Percentiles rank a stretch among this genome's conserved stretches.
Evolutionary conservation across 2,888 invertebrate genomes (phyloP).

Genomic region (Syrphus vitripennis): DNA sequence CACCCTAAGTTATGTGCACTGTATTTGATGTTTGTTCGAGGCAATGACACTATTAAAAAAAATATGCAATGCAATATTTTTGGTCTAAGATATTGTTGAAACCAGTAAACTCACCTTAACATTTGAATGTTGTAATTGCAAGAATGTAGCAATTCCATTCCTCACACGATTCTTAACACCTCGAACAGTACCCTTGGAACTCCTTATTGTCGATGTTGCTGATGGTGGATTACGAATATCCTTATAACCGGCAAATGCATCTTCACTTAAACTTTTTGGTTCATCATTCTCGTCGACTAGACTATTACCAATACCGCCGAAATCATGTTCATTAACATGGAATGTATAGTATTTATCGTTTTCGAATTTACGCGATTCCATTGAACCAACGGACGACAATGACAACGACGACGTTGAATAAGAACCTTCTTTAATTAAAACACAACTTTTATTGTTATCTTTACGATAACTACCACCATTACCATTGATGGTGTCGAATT

Average conservation of each 20-base stretch:
- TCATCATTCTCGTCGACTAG: slow-evolving; percentile 72
- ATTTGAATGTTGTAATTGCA: slow-evolving; percentile 89
- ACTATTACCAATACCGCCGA: slow-evolving; percentile 74
- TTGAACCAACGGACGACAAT: slow-evolving; percentile 74
- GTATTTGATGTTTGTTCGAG: no score
- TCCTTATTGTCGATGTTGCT: slow-evolving; percentile 90
- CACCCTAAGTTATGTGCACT: no score
- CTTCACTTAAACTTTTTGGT: slow-evolving; percentile 81
- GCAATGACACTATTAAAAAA: no score
- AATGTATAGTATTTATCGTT: slow-evolving; percentile 91
- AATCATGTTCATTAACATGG: slow-evolving; percentile 87
- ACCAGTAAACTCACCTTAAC: slow-evolving; percentile 86
- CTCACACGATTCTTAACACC: slow-evolving; percentile 97
- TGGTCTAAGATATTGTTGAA: background rate
- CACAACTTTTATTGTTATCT: slow-evolving; percentile 73
- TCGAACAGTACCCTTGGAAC: slow-evolving; percentile 95
- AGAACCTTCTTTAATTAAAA: slow-evolving; percentile 73
- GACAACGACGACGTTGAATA: slow-evolving; percentile 46
- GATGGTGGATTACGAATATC: slow-evolving; percentile 84
- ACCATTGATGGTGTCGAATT: slow-evolving; percentile 36
- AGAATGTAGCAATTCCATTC: slow-evolving; percentile 97
- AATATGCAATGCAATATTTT: background rate
- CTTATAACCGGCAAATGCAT: slow-evolving; percentile 90
- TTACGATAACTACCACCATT: slow-evolving; percentile 47
- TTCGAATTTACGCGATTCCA: slow-evolving; percentile 82